Conservation (phyloP, 92 coral and sea anemone species). For the Umimayanthus chanpuru region DNA sequence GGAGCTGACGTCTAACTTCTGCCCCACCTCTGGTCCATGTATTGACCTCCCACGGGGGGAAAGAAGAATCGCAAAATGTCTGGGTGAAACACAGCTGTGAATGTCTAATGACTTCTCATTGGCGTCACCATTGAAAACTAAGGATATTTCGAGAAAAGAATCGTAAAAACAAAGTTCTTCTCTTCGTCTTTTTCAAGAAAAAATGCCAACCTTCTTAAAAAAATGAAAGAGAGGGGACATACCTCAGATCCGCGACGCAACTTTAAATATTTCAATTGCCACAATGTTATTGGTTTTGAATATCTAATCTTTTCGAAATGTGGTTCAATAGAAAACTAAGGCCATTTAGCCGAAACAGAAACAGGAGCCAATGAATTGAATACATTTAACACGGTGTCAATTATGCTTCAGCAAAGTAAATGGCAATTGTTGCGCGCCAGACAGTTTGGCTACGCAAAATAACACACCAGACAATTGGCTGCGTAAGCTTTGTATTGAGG, state of each 20-base stretch:
- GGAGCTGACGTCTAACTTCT: too few species aligned
- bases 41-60: too few species aligned
- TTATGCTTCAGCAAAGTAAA: background rate
- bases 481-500: background rate
- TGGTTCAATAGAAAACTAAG: background rate
- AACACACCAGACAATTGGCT: slow-evolving; percentile 31
- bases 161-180: background rate
- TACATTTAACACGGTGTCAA: slow-evolving; percentile 6
- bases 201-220: too few species aligned
- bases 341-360: slow-evolving; percentile 14
- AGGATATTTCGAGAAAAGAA: too few species aligned
- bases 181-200: background rate
- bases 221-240: background rate
- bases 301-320: background rate
- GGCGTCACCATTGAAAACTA: too few species aligned
- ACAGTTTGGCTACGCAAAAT: slow-evolving; percentile 23
- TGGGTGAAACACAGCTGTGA: too few species aligned
- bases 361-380: slow-evolving; percentile 14
- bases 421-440: slow-evolving; percentile 17
- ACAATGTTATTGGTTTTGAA: slow-evolving; percentile 9
- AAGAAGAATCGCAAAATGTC: too few species aligned
- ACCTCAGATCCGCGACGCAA: background rate
- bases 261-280: background rate
- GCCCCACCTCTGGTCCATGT: too few species aligned
- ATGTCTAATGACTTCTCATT: too few species aligned